Evolutionary conservation across 1,140 invertebrate species (phyloP).

Genomic region (Triops cancriformis): DNA sequence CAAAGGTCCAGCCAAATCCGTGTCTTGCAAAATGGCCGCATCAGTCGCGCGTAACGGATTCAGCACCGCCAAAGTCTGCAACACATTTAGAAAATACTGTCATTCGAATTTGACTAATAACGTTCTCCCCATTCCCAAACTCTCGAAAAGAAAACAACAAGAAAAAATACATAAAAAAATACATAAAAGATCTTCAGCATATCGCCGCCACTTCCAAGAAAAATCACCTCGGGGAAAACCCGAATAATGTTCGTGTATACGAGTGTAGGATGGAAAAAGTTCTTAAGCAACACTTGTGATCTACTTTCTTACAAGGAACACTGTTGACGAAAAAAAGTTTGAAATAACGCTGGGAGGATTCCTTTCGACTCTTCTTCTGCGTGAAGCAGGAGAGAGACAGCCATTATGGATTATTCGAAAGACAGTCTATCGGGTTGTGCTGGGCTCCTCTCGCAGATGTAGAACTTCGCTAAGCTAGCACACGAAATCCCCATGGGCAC

Average conservation of each 20-base stretch:
- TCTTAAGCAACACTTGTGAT: too few species aligned
- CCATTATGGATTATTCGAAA: constrained; percentile 1
- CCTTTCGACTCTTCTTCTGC: background rate
- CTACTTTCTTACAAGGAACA: too few species aligned
- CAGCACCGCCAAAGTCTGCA: constrained; percentile 66
- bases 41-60: constrained; percentile 72
- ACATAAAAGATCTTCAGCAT: too few species aligned
- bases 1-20: constrained; percentile 88
- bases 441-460: background rate
- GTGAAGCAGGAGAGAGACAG: background rate
- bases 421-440: background rate
- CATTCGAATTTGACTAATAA: too few species aligned
- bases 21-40: constrained; percentile 70
- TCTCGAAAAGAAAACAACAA: background rate
- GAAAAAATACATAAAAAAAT: background rate
- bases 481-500: background rate
- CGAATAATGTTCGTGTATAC: too few species aligned
- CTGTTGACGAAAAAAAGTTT: background rate
- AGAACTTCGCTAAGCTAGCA: background rate
- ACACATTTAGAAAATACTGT: too few species aligned
- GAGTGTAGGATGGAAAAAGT: too few species aligned
- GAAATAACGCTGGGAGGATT: background rate
- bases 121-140: too few species aligned
- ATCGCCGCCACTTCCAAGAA: too few species aligned
- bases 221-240: too few species aligned